Evolutionary conservation across 2,113 vertebrate species (phyloP), one percentile per base, ranked within the genome.

Genomic region (Aphyosemion australe): DNA sequence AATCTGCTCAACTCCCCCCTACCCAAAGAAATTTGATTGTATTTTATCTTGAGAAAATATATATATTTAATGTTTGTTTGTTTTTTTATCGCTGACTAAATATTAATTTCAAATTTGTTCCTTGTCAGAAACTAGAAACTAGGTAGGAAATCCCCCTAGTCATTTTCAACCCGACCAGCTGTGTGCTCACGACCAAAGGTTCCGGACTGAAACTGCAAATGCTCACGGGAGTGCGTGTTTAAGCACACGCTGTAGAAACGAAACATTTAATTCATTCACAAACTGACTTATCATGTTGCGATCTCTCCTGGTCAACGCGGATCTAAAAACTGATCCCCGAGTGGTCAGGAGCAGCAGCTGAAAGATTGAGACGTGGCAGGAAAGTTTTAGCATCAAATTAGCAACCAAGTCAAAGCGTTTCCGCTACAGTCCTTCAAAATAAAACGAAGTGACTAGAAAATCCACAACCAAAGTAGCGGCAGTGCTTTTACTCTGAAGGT

Each of bases 321-420:
- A 10, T 48, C 6, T 52, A 19, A 19, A 10, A 19, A 10, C 34
- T 37, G 47, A 78, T 54, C 18, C 64, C 31, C 16, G 31, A 2
- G 59, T n/a, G 15, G 42, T 34, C 56, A 72, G 41, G 59, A 63
- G 47, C 61, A 63, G 55, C 51, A 34, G 74, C 70, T 82, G 53
- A 80, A 47, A 76, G 74, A 82, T 74, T 87, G 90, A 93, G 91
- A 93, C 92, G 91, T 93, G 92, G 91, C 92, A 93, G 84, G 89
- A 66, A 78, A 65, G 69, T 55, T 18, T 21, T 7, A 10, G 5
- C 2, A 46, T 61, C 9, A 70, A 79, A 68, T 1, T 11, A 0
- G 13, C 31, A 6, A 8, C 0, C 4, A 15, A 43, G 0, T 0
- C 2, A 1, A 0, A 0, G 1, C 0, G 1, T 19, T 82, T 87